Percentiles rank a stretch among this genome's conserved stretches.
phyloP scores from a whole-genome alignment of 2,888 invertebrate genomes.

The Omphaloscelis lunosa region DNA sequence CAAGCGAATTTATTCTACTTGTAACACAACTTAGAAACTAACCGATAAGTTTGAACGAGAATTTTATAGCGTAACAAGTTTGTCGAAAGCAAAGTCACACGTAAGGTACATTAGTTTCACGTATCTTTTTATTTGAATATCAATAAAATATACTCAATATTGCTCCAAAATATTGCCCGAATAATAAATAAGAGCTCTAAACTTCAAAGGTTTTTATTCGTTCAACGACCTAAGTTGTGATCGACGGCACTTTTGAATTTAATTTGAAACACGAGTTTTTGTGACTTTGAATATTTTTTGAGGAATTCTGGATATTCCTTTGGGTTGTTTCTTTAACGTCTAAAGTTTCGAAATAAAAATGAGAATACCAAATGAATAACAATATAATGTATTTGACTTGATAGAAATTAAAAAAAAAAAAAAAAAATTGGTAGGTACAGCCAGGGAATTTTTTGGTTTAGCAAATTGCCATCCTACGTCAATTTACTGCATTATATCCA shows the following conservation, averaged over 20 bases:
- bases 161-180: neutral
- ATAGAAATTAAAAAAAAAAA: too few relatives aligned
- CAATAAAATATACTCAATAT: neutral
- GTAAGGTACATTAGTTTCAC: too few relatives aligned
- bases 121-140: neutral
- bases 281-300: slow-evolving; percentile 1
- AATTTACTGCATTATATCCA: neutral
- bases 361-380: neutral
- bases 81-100: neutral
- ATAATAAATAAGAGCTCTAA: neutral
- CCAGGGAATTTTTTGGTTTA: neutral
- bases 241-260: neutral
- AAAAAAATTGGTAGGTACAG: neutral
- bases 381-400: neutral
- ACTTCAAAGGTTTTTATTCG: slow-evolving; percentile 6
- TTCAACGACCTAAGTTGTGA: slow-evolving; percentile 6
- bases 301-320: neutral
- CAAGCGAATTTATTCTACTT: too few relatives aligned
- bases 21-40: neutral
- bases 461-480: neutral
- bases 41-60: neutral
- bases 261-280: slow-evolving; percentile 1
- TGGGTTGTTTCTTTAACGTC: slow-evolving; percentile 4
- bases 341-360: neutral
- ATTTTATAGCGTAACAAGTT: neutral